Percentiles rank a stretch among this genome's conserved stretches.
Evolutionary conservation across 2,797 vertebrate genomes (phyloP).

Genomic region (Rhodeus uyekii): DNA sequence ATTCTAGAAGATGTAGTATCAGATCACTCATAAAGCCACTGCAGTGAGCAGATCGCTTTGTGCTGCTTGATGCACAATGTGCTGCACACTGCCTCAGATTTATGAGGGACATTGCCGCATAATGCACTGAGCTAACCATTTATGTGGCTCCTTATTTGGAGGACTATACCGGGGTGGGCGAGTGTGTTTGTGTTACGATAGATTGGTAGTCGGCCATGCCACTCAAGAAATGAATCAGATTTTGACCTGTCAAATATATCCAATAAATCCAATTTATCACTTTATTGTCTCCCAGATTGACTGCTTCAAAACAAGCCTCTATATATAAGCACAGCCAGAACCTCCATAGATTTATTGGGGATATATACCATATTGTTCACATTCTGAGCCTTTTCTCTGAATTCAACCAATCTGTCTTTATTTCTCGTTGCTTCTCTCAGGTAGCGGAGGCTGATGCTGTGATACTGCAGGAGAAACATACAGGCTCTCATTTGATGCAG

Average conservation of each 20-base stretch:
- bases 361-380: background rate
- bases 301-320: background rate
- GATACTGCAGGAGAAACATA: constrained; percentile 72
- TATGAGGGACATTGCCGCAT: constrained; percentile 48
- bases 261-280: constrained; percentile 6
- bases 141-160: constrained; percentile 29
- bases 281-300: background rate
- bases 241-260: constrained; percentile 20
- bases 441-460: constrained; percentile 81
- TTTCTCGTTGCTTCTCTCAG: constrained; percentile 61
- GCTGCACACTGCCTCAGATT: constrained; percentile 42
- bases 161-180: background rate
- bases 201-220: constrained; percentile 25
- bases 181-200: constrained; percentile 18
- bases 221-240: constrained; percentile 51
- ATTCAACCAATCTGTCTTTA: constrained; percentile 5
- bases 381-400: background rate
- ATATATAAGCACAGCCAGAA: background rate
- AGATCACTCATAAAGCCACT: constrained; percentile 35
- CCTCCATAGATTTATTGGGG: too few species aligned
- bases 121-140: constrained; percentile 45
- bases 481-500: constrained; percentile 79
- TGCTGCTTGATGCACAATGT: background rate
- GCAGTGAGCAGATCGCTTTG: constrained; percentile 42
- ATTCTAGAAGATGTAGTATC: constrained; percentile 8